Conservation (phyloP, 2,797 vertebrate species). For the Heteromormyrus szaboi region DNA sequence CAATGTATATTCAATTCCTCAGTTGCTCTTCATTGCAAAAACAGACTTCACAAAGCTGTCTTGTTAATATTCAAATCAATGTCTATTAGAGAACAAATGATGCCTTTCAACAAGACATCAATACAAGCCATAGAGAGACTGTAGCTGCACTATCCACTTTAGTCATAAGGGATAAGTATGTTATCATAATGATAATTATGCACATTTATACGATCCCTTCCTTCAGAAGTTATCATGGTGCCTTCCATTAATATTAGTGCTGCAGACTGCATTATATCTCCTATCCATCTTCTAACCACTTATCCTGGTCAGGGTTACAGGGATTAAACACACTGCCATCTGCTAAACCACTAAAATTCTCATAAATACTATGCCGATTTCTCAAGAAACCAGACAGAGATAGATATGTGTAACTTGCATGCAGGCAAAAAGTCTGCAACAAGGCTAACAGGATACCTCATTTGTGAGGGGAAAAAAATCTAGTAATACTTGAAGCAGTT, state of each 20-base stretch:
- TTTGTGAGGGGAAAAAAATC: not conserved
- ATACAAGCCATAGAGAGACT: not conserved
- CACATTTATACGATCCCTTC: not conserved
- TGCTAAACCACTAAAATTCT: not conserved
- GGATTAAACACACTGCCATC: not conserved
- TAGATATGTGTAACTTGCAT: not conserved
- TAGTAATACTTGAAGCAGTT: not conserved
- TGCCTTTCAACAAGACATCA: not conserved
- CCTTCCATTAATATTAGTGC: not conserved
- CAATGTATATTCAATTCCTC: not conserved
- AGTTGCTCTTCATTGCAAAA: not conserved
- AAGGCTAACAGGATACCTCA: not conserved
- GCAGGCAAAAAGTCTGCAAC: not conserved
- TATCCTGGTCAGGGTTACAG: not conserved
- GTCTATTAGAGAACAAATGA: not conserved
- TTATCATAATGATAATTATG: not conserved
- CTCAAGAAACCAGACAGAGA: not conserved
- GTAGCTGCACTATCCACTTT: not conserved
- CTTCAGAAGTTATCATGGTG: not conserved
- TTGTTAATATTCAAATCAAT: conserved; percentile 1
- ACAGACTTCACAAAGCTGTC: not conserved
- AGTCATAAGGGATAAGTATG: not conserved
- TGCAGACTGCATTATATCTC: not conserved
- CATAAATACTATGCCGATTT: not conserved
- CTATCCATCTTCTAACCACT: not conserved